phyloP scores from a whole-genome alignment of 2,888 invertebrate species.

The Trypoxylon attenuatum region DNA sequence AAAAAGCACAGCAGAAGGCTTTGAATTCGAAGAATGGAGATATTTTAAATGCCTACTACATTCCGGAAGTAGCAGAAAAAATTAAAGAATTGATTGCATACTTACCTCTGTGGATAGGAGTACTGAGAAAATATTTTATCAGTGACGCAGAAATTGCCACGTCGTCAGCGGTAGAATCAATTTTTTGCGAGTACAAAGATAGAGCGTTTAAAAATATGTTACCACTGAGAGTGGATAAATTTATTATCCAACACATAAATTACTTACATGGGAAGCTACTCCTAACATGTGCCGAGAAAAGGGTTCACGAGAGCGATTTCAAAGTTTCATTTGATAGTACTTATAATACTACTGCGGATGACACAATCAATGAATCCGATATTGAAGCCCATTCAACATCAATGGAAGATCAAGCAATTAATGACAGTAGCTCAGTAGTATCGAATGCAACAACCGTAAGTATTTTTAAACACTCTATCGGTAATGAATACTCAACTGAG shows the following conservation, averaged over 20 bases:
- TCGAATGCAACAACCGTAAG: too few species aligned
- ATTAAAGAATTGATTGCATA: neutral
- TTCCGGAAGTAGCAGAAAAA: too few species aligned
- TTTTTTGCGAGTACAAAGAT: neutral
- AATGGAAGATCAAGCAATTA: too few species aligned
- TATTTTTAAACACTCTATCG: too few species aligned
- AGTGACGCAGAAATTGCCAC: neutral
- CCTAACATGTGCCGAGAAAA: too few species aligned
- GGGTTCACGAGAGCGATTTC: too few species aligned
- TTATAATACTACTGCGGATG: too few species aligned
- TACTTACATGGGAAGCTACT: neutral
- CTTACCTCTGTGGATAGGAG: neutral
- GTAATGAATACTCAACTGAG: too few species aligned
- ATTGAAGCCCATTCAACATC: too few species aligned
- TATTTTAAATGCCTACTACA: neutral
- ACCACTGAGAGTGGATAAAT: neutral
- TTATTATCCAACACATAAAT: neutral
- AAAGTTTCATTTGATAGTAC: too few species aligned
- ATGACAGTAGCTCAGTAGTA: too few species aligned
- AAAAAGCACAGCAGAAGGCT: neutral
- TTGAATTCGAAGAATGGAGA: neutral
- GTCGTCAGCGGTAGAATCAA: neutral
- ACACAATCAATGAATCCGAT: too few species aligned
- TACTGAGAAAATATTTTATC: neutral
- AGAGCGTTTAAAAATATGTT: neutral